phyloP scores from a whole-genome alignment of 2,797 vertebrate genomes.

The Crotalus adamanteus region DNA sequence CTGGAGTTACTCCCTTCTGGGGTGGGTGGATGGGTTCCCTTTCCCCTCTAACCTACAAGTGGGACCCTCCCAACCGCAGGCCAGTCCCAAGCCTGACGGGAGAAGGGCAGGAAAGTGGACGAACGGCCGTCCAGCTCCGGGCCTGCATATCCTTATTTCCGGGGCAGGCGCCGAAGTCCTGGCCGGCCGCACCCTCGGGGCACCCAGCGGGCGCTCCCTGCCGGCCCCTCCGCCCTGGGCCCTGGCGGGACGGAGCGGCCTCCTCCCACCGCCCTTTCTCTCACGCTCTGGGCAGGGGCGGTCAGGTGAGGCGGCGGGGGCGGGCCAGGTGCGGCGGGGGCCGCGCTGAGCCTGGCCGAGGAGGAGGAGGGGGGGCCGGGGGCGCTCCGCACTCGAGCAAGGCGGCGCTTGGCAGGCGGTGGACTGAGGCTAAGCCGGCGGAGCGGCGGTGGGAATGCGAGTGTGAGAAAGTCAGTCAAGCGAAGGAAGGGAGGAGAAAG shows the following conservation, averaged over 20 bases:
- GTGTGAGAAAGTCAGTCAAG: constrained; percentile 92
- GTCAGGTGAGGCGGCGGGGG: neutral
- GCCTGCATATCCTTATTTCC: neutral
- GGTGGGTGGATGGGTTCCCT: neutral
- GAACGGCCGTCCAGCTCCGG: neutral
- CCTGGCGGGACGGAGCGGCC: too few relatives aligned
- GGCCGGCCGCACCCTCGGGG: neutral
- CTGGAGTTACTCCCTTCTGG: neutral
- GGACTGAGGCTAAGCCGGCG: constrained; percentile 75
- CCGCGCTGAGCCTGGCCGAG: neutral
- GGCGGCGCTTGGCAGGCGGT: constrained; percentile 8
- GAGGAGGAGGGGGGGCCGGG: neutral
- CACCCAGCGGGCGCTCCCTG: too few relatives aligned
- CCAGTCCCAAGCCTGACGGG: neutral
- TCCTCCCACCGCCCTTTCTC: neutral
- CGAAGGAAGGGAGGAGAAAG: constrained; percentile 56
- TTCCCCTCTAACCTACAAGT: neutral
- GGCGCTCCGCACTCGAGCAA: neutral
- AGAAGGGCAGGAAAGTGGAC: too few relatives aligned
- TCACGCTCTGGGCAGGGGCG: neutral
- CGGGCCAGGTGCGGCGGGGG: neutral
- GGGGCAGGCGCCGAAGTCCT: neutral
- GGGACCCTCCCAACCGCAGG: neutral
- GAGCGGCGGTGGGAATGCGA: constrained; percentile 81
- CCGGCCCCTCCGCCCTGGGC: neutral